These are phyloP conservation scores for Eulemur mongoz DNA, from an alignment of 2,797 vertebrate species.

Conservation along the genomic window DNA sequence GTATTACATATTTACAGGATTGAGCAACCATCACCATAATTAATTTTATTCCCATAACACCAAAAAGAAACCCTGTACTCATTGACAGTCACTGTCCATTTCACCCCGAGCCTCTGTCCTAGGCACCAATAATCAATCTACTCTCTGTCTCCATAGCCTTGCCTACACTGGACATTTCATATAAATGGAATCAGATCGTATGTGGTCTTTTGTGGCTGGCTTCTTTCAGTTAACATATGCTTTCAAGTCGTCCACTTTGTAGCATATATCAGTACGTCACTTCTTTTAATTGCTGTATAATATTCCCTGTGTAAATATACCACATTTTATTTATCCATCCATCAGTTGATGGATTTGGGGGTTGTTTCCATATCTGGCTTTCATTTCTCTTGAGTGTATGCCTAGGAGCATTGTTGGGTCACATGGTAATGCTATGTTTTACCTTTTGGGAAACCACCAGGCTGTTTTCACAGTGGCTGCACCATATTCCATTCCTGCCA, in stretches of 20 bases:
- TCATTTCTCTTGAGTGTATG: not conserved
- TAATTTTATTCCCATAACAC: not conserved
- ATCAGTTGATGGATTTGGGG: not conserved
- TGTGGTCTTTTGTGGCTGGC: not conserved
- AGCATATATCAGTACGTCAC: not conserved
- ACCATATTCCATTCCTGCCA: not conserved
- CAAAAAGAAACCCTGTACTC: not conserved
- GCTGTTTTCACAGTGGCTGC: not conserved
- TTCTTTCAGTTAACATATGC: not conserved
- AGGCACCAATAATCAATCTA: not conserved
- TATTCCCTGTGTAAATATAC: not conserved
- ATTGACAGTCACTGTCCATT: not conserved
- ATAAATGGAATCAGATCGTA: not conserved
- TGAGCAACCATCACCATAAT: not conserved
- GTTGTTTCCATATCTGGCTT: not conserved
- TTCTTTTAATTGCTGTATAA: not conserved
- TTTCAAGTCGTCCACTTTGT: not conserved
- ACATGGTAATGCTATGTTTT: not conserved
- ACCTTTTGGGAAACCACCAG: not conserved
- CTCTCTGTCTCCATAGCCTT: not conserved
- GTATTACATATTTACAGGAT: not conserved
- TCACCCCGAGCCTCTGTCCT: not conserved
- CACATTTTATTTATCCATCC: not conserved
- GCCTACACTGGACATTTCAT: not conserved
- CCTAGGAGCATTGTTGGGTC: not conserved